Evolutionary conservation across 1,140 invertebrate species (phyloP).

Genomic region (Calephelis virginiensis): DNA sequence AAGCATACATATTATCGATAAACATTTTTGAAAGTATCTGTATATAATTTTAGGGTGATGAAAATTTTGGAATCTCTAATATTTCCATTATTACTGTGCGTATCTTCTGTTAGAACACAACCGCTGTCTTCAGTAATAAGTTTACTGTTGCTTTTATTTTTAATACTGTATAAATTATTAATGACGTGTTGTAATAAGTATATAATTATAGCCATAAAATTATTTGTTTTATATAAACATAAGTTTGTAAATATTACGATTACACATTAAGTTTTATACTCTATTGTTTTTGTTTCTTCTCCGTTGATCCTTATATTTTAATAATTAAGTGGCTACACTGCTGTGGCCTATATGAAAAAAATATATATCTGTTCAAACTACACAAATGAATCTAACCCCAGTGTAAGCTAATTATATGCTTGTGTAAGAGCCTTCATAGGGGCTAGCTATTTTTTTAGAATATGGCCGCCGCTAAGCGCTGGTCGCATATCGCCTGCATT

Average conservation of each 20-base stretch:
- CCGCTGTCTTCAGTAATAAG: slow-evolving; percentile 60
- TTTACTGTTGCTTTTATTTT: slow-evolving; percentile 74
- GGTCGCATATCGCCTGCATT: too few relatives aligned
- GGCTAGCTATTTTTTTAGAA: too few relatives aligned
- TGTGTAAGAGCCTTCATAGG: too few relatives aligned
- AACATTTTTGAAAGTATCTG: slow-evolving; percentile 53
- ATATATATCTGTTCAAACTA: too few relatives aligned
- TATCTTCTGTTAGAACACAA: slow-evolving; percentile 54
- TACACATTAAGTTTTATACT: slow-evolving; percentile 79
- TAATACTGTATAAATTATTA: slow-evolving; percentile 73
- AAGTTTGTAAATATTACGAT: slow-evolving; percentile 77
- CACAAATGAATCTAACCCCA: too few relatives aligned
- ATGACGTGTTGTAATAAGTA: slow-evolving; percentile 75
- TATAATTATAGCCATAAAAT: slow-evolving; percentile 76
- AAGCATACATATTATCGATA: slow-evolving; percentile 32
- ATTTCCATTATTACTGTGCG: slow-evolving; percentile 62
- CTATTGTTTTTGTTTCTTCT: slow-evolving; percentile 69
- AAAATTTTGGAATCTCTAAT: slow-evolving; percentile 74
- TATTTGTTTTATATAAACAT: slow-evolving; percentile 77
- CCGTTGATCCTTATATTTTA: slow-evolving; percentile 11
- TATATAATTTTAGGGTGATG: slow-evolving; percentile 69
- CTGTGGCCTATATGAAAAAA: too few relatives aligned
- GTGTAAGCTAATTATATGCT: too few relatives aligned
- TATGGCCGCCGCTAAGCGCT: too few relatives aligned
- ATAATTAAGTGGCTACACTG: background rate